phyloP scores from a whole-genome alignment of 2,113 vertebrate genomes.

The Steatornis caripensis region DNA sequence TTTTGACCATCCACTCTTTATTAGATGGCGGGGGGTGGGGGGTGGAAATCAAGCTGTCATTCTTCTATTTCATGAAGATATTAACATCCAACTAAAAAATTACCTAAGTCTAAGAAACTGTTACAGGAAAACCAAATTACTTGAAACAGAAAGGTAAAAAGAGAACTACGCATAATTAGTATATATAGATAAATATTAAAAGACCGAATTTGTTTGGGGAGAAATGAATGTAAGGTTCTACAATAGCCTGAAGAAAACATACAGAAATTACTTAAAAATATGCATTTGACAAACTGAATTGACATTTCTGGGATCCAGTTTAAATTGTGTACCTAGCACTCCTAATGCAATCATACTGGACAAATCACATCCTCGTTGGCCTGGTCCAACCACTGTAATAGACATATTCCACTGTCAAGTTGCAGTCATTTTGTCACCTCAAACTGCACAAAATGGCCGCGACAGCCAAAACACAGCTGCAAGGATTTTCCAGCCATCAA shows the following conservation, averaged over 20 bases:
- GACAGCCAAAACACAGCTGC: neutral
- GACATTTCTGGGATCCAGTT: neutral
- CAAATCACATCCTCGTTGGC: fast-evolving
- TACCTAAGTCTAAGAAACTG: neutral
- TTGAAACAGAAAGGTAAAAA: neutral
- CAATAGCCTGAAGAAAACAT: neutral
- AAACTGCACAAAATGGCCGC: neutral
- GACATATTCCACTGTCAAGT: neutral
- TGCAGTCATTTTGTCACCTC: neutral
- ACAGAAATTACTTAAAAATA: neutral
- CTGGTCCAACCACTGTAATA: neutral
- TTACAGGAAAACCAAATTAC: neutral
- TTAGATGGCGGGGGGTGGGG: too few species aligned
- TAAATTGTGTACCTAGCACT: neutral
- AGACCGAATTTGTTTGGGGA: neutral
- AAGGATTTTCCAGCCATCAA: neutral
- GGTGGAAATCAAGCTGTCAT: neutral
- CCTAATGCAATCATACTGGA: neutral
- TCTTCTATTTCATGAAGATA: neutral
- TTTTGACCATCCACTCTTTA: neutral
- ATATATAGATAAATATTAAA: neutral
- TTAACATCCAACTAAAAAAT: neutral
- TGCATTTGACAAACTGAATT: neutral
- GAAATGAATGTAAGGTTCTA: neutral
- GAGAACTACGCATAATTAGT: neutral